Percentiles rank a stretch among this genome's conserved stretches.
phyloP scores from a whole-genome alignment of 2,888 invertebrate genomes.

The Eupithecia inturbata region DNA sequence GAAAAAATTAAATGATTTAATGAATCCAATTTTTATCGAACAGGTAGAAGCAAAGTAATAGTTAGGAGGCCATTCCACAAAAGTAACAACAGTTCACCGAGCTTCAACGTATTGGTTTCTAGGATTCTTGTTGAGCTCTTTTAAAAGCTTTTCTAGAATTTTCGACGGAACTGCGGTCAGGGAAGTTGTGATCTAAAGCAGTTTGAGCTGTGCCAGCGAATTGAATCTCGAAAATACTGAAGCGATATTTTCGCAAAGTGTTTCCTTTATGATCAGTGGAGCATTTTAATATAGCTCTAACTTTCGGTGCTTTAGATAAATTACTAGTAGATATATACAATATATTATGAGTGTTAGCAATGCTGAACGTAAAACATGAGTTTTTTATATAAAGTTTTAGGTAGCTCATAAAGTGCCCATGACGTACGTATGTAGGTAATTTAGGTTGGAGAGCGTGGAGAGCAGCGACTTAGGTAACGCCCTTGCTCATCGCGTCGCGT shows the following conservation, averaged over 20 bases:
- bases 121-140: conserved; percentile 54
- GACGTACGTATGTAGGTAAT: no score
- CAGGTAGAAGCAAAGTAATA: not conserved
- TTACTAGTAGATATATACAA: not conserved
- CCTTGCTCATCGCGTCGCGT: no score
- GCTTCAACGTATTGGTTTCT: conserved; percentile 56
- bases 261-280: conserved; percentile 9
- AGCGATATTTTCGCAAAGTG: conserved; percentile 14
- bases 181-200: conserved; percentile 34
- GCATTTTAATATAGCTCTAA: not conserved
- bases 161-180: conserved; percentile 28
- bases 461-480: no score
- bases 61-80: conserved; percentile 59
- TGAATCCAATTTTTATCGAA: no score
- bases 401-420: not conserved
- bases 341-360: not conserved
- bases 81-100: conserved; percentile 58
- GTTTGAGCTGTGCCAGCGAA: conserved; percentile 32
- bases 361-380: not conserved
- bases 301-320: conserved; percentile 2
- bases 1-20: not conserved
- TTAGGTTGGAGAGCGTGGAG: no score
- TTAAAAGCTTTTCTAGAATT: conserved; percentile 56
- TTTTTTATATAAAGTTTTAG: not conserved
- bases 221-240: conserved; percentile 35